Evolutionary conservation across 2,113 vertebrate species (phyloP).

Genomic region (Ceuthmochares aereus): DNA sequence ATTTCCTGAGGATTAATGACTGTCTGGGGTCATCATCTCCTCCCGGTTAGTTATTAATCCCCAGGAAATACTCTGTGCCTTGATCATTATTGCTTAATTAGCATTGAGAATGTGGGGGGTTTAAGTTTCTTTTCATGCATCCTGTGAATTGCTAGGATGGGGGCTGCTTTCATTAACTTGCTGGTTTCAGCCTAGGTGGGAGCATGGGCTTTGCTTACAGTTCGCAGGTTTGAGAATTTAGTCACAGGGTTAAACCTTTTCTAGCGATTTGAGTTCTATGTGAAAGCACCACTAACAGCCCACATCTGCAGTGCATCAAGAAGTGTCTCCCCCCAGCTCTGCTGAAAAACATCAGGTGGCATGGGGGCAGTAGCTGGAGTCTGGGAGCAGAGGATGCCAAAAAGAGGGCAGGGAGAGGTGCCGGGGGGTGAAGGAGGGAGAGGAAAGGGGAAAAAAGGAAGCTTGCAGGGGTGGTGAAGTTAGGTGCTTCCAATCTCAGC

Average conservation of each 20-base stretch:
- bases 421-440: neutral
- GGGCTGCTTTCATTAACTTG: conserved; percentile 69
- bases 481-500: neutral
- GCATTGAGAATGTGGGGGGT: conserved; percentile 70
- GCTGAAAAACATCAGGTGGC: neutral
- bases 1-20: conserved; percentile 84
- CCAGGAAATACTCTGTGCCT: conserved; percentile 79
- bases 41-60: conserved; percentile 80
- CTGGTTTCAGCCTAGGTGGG: conserved; percentile 49
- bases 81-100: conserved; percentile 78
- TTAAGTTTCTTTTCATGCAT: conserved; percentile 72
- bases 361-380: neutral
- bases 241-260: conserved; percentile 65
- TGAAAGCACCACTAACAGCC: conserved; percentile 20
- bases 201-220: conserved; percentile 32
- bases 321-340: neutral
- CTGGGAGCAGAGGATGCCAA: neutral
- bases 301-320: conserved; percentile 65
- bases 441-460: neutral
- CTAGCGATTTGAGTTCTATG: conserved; percentile 45
- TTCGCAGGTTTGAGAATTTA: conserved; percentile 52
- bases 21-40: conserved; percentile 81
- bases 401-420: neutral
- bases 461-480: accelerated
- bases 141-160: conserved; percentile 51